phyloP scores from a whole-genome alignment of 2,888 invertebrate species.

The Agrypnus murinus region DNA sequence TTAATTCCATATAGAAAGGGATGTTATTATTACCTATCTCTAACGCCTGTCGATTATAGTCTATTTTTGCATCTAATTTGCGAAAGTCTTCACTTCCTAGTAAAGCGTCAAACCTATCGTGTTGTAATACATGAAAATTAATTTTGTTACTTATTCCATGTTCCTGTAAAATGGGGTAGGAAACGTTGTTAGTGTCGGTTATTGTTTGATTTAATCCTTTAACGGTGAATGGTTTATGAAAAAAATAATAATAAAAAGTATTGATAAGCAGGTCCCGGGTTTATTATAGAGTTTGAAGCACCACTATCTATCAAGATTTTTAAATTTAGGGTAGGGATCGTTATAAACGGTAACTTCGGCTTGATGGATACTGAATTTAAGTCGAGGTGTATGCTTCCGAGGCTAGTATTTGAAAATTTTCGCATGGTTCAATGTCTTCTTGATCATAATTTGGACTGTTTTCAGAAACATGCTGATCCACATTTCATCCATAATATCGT shows the following conservation, averaged over 20 bases:
- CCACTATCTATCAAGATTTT: no score
- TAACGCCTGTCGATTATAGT: slow-evolving; percentile 30
- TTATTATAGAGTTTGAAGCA: slow-evolving; percentile 46
- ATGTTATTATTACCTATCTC: slow-evolving; percentile 26
- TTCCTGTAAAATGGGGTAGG: slow-evolving; percentile 30
- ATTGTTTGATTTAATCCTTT: slow-evolving; percentile 28
- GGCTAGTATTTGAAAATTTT: slow-evolving; percentile 40
- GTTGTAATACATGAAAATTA: no score
- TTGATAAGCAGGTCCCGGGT: slow-evolving; percentile 27
- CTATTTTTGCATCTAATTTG: slow-evolving; percentile 35
- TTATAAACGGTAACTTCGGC: slow-evolving; percentile 45
- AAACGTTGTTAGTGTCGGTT: slow-evolving; percentile 26
- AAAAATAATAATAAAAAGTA: slow-evolving; percentile 38
- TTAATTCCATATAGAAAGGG: slow-evolving; percentile 28
- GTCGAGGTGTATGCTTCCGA: slow-evolving; percentile 37
- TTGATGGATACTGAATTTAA: slow-evolving; percentile 36
- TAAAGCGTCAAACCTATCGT: slow-evolving; percentile 39
- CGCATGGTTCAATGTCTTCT: no score
- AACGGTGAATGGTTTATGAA: slow-evolving; percentile 38
- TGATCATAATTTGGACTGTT: no score
- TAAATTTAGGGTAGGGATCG: slow-evolving; percentile 29
- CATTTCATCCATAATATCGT: no score
- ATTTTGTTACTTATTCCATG: slow-evolving; percentile 23
- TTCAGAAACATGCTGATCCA: no score
- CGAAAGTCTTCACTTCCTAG: slow-evolving; percentile 37